Evolutionary conservation across 2,888 invertebrate species (phyloP).

Genomic region (Lapara coniferarum): DNA sequence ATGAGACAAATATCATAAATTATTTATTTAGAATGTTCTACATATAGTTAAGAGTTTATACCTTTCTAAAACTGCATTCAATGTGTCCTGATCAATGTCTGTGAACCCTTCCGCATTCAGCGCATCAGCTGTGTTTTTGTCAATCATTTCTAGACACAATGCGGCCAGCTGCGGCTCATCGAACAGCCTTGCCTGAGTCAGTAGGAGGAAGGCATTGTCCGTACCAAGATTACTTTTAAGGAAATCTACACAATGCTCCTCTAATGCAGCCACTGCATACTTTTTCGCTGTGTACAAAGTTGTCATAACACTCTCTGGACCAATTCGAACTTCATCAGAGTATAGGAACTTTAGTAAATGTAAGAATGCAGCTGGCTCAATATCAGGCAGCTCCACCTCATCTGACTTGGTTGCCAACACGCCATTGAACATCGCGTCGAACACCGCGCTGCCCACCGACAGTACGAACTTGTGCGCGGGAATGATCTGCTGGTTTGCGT

Average conservation of each 20-base stretch:
- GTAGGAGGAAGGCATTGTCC: slow-evolving; percentile 92
- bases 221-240: slow-evolving; percentile 88
- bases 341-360: slow-evolving; percentile 89
- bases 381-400: slow-evolving; percentile 91
- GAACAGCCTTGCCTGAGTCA: slow-evolving; percentile 91
- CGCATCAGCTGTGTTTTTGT: slow-evolving; percentile 92
- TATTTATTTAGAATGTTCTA: neutral
- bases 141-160: slow-evolving; percentile 91
- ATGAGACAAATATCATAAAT: neutral
- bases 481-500: slow-evolving; percentile 86
- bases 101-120: slow-evolving; percentile 91
- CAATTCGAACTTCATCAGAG: slow-evolving; percentile 92
- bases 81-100: slow-evolving; percentile 91
- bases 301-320: slow-evolving; percentile 93
- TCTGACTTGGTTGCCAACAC: slow-evolving; percentile 87
- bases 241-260: slow-evolving; percentile 92
- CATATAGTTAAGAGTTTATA: slow-evolving; percentile 40
- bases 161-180: slow-evolving; percentile 93
- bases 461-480: slow-evolving; percentile 92
- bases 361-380: slow-evolving; percentile 91
- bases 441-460: slow-evolving; percentile 92
- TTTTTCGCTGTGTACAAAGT: slow-evolving; percentile 94
- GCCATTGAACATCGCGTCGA: slow-evolving; percentile 94
- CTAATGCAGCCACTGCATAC: slow-evolving; percentile 92
- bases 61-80: slow-evolving; percentile 89